Conservation (phyloP, 2,888 invertebrate species). For the Tenthredo scrophulariae region DNA sequence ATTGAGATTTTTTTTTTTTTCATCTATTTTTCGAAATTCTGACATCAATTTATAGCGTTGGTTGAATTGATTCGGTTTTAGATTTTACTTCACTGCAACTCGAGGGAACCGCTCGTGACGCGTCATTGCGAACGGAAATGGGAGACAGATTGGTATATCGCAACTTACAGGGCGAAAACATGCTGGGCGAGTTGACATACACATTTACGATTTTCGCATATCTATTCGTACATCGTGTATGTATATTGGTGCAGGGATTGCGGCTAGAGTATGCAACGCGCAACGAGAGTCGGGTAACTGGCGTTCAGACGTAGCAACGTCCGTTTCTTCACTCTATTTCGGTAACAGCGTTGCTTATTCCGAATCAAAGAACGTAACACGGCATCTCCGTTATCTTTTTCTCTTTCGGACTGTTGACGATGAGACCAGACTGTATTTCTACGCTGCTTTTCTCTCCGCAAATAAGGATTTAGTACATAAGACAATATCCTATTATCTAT, state of each 20-base stretch:
- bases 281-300: slow-evolving; percentile 20
- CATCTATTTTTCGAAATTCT: neutral
- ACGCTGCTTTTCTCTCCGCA: neutral
- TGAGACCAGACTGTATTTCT: slow-evolving; percentile 1
- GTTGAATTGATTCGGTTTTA: neutral
- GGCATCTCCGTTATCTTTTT: slow-evolving; percentile 34
- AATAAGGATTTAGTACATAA: neutral
- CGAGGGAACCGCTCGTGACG: neutral
- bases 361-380: slow-evolving; percentile 33
- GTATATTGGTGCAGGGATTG: neutral
- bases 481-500: neutral
- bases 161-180: slow-evolving; percentile 1
- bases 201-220: neutral
- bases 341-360: slow-evolving; percentile 39
- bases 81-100: neutral
- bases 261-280: slow-evolving; percentile 12
- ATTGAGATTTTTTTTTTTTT: neutral
- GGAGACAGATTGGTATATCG: slow-evolving; percentile 26
- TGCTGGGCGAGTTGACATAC: slow-evolving; percentile 8
- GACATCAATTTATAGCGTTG: neutral
- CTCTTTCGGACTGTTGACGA: slow-evolving; percentile 2
- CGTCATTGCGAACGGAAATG: slow-evolving; percentile 7
- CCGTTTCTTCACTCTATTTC: slow-evolving; percentile 29
- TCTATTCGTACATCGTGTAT: neutral
- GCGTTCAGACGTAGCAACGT: slow-evolving; percentile 27